These are phyloP conservation scores for Sarcophaga bullata DNA, from an alignment of 1,140 invertebrate genomes.

Conservation along the genomic window DNA sequence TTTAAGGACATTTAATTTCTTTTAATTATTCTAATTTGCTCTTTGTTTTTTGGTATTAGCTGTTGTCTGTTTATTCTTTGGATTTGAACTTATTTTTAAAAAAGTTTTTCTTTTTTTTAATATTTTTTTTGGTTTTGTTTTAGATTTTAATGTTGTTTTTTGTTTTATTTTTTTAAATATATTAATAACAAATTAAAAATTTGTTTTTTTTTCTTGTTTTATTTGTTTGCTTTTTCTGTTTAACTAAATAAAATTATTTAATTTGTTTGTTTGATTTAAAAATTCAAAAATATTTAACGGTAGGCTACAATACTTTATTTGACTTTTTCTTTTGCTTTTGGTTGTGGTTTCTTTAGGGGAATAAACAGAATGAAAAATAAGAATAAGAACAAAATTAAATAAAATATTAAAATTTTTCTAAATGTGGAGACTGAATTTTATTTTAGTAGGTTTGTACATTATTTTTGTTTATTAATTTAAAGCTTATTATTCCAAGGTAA, in stretches of 20 bases:
- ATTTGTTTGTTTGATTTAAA: conserved; percentile 17
- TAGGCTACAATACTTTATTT: conserved; percentile 32
- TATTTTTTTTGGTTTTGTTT: conserved; percentile 1
- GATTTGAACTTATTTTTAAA: conserved; percentile 17
- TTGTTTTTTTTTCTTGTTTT: too few species aligned
- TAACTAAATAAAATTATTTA: conserved; percentile 10
- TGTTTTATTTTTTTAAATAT: background rate
- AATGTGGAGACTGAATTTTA: background rate
- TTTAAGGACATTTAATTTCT: conserved; percentile 6
- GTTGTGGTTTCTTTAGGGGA: background rate
- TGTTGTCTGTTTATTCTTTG: conserved; percentile 16
- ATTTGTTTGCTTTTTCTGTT: background rate
- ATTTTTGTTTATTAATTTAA: background rate
- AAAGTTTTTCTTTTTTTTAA: background rate
- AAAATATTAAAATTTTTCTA: background rate
- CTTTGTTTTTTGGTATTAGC: conserved; percentile 32
- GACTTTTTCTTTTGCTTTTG: background rate
- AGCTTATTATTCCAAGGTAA: background rate
- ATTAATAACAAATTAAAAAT: conserved; percentile 14
- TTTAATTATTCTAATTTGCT: background rate
- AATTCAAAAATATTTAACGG: conserved; percentile 14
- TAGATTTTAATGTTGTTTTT: background rate
- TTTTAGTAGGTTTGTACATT: conserved; percentile 8
- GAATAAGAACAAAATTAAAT: background rate
- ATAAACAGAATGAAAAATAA: background rate